phyloP scores from a whole-genome alignment of 2,113 vertebrate species.

The Nestor notabilis region DNA sequence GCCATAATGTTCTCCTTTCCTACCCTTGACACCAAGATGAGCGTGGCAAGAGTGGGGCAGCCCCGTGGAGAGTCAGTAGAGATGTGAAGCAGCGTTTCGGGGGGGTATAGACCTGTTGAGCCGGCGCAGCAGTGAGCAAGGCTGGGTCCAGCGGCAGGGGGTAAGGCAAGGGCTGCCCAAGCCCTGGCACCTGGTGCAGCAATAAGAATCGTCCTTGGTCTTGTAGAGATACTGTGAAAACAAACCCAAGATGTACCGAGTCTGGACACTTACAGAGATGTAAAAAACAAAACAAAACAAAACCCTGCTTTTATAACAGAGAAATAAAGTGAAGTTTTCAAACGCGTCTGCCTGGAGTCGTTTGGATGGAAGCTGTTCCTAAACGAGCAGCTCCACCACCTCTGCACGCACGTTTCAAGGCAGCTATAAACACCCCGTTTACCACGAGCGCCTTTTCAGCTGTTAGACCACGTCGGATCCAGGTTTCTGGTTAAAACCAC shows the following conservation, averaged over 20 bases:
- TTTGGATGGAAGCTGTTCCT: slow-evolving; percentile 26
- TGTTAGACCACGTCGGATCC: not conserved
- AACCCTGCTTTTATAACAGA: slow-evolving; percentile 70
- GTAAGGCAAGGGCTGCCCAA: not conserved
- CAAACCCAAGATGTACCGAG: slow-evolving; percentile 49
- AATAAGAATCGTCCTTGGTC: slow-evolving; percentile 68
- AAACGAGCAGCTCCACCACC: not conserved
- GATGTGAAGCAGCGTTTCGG: not conserved
- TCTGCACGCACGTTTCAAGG: not conserved
- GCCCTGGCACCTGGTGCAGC: slow-evolving; percentile 29
- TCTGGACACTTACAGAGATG: slow-evolving; percentile 65
- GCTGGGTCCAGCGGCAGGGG: not conserved
- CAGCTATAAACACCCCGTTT: not conserved
- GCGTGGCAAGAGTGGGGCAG: not conserved
- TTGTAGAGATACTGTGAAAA: slow-evolving; percentile 78
- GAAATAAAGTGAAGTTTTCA: slow-evolving; percentile 80
- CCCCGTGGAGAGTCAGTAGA: not conserved
- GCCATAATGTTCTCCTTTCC: not conserved
- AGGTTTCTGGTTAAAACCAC: not conserved
- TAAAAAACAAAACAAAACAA: not conserved
- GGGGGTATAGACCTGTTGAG: not conserved
- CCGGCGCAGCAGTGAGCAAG: not conserved
- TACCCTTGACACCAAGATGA: not conserved
- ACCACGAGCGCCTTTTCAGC: accelerated
- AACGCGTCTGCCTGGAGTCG: slow-evolving; percentile 18